Evolutionary conservation across 2,888 invertebrate genomes (phyloP).

Genomic region (Caenorhabditis sp.): DNA sequence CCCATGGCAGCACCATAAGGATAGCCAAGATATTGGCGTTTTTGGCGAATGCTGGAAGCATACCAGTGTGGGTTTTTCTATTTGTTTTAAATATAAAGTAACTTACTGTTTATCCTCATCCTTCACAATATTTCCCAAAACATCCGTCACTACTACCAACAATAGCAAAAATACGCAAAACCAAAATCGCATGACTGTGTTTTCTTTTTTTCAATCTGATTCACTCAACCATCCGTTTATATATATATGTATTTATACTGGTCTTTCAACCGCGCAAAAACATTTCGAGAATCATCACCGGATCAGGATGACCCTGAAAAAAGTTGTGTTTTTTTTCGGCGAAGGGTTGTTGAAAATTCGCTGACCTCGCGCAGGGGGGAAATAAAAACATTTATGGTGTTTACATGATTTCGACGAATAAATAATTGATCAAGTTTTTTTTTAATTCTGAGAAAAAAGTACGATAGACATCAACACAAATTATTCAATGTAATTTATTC

Average conservation of each 20-base stretch:
- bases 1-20: conserved; percentile 19
- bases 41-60: conserved; percentile 31
- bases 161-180: background rate
- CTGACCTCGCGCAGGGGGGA: background rate
- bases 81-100: no score
- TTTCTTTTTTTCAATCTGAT: background rate
- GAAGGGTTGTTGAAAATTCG: background rate
- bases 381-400: no score
- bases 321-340: background rate
- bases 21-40: conserved; percentile 36
- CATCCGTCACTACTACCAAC: background rate
- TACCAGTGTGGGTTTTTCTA: background rate
- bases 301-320: background rate
- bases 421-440: no score
- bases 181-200: background rate
- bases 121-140: background rate
- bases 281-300: background rate
- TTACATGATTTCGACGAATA: no score
- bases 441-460: no score
- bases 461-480: background rate
- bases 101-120: background rate
- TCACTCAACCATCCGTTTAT: background rate
- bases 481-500: background rate
- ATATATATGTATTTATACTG: background rate
- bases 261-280: no score